Evolutionary conservation across 2,797 vertebrate species (phyloP).

Genomic region (Todus mexicanus): DNA sequence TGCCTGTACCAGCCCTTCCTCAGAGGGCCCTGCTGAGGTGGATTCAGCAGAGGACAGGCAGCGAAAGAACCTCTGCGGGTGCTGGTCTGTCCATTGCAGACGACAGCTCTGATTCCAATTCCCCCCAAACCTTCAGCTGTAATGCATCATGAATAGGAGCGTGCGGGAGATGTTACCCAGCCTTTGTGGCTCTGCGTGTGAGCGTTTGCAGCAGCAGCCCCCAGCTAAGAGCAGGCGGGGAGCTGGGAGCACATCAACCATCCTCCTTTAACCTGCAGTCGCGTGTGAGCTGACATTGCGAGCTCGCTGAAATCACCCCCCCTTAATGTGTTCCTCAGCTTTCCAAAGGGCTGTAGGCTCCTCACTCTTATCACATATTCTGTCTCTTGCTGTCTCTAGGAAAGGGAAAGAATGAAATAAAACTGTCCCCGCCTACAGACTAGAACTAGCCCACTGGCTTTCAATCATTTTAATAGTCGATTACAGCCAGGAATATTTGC

Average conservation of each 20-base stretch:
- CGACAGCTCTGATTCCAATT: not conserved
- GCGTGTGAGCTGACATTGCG: not conserved
- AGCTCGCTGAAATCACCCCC: not conserved
- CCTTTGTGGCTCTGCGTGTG: not conserved
- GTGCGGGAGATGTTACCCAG: not conserved
- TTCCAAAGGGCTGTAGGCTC: not conserved
- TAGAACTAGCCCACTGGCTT: constrained; percentile 5
- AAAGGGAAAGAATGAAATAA: constrained; percentile 10
- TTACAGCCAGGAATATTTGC: constrained; percentile 22
- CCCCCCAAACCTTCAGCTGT: not conserved
- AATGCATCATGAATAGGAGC: not conserved
- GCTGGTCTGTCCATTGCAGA: not conserved
- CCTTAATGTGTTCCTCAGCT: not conserved
- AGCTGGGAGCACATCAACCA: not conserved
- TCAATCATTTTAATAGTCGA: constrained; percentile 42
- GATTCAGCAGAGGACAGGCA: not conserved
- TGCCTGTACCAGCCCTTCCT: not conserved
- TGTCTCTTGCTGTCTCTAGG: constrained; percentile 4
- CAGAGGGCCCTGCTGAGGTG: not conserved
- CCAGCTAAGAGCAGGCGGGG: not conserved
- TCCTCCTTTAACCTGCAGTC: constrained; percentile 1
- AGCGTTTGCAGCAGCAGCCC: not conserved
- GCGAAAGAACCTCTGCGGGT: not conserved
- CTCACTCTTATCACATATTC: not conserved
- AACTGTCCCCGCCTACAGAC: not conserved